Evolutionary conservation across 2,888 invertebrate species (phyloP).

Genomic region (Drosophila greeni): DNA sequence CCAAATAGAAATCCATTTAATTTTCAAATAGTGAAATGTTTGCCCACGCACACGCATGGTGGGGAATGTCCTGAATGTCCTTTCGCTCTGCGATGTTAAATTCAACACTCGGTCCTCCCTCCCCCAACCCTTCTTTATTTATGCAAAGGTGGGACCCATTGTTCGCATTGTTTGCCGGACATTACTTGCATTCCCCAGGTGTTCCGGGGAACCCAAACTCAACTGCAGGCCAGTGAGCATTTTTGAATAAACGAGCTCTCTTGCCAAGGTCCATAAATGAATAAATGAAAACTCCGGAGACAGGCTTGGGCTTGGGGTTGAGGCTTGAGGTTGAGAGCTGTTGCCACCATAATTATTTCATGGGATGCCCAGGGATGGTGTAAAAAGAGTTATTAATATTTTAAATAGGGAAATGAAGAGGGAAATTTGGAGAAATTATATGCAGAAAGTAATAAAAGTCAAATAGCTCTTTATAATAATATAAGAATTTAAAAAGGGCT

Average conservation of each 20-base stretch:
- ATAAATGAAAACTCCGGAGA: slow-evolving; percentile 24
- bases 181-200: slow-evolving; percentile 39
- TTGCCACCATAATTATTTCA: slow-evolving; percentile 9
- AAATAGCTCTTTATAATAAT: too few relatives aligned
- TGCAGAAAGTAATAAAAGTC: too few relatives aligned
- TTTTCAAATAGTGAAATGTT: slow-evolving; percentile 68
- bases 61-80: slow-evolving; percentile 23
- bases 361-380: background rate
- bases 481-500: too few relatives aligned
- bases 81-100: slow-evolving; percentile 36
- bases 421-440: too few relatives aligned
- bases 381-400: slow-evolving; percentile 2
- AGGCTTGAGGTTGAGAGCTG: slow-evolving; percentile 1
- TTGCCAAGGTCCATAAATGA: slow-evolving; percentile 13
- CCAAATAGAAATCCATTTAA: slow-evolving; percentile 74
- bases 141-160: slow-evolving; percentile 37
- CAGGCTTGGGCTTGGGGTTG: background rate
- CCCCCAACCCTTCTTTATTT: slow-evolving; percentile 19
- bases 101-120: slow-evolving; percentile 30
- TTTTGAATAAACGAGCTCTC: slow-evolving; percentile 5
- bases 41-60: slow-evolving; percentile 36
- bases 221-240: slow-evolving; percentile 8
- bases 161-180: slow-evolving; percentile 36
- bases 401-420: background rate
- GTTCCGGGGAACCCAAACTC: slow-evolving; percentile 17